These are phyloP conservation scores for Pogonocherus hispidulus DNA, from an alignment of 2,888 invertebrate genomes.

Conservation along the genomic window DNA sequence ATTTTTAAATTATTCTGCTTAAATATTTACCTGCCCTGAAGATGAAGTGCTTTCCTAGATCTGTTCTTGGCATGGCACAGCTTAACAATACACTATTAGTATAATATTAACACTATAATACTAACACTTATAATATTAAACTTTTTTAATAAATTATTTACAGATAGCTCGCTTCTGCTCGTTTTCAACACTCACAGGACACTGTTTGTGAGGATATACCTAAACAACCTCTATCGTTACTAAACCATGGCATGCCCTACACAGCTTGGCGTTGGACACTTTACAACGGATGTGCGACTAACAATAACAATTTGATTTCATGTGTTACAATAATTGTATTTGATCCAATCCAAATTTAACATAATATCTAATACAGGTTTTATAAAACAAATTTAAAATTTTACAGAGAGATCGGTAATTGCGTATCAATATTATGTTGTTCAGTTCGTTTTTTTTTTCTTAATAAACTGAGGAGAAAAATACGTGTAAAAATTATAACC, in stretches of 20 bases:
- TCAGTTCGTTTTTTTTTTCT: no score
- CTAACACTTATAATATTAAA: neutral
- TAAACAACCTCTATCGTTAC: neutral
- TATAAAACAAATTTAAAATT: no score
- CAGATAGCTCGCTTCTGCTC: neutral
- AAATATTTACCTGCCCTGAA: neutral
- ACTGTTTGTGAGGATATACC: neutral
- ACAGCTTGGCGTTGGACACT: neutral
- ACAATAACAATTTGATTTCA: neutral
- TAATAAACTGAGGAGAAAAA: no score
- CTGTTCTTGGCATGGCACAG: neutral
- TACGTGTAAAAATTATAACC: no score
- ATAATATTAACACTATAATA: neutral
- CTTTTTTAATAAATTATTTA: neutral
- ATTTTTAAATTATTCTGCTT: neutral
- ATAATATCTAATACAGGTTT: no score
- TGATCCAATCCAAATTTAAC: neutral
- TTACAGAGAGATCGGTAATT: no score
- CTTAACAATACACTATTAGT: neutral
- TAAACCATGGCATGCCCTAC: constrained; percentile 2
- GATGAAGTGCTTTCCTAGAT: neutral
- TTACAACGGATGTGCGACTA: neutral
- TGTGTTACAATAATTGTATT: neutral
- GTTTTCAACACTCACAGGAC: neutral
- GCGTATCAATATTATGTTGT: no score